phyloP scores from a whole-genome alignment of 1,140 invertebrate genomes.

The Euglossa dilemma region DNA sequence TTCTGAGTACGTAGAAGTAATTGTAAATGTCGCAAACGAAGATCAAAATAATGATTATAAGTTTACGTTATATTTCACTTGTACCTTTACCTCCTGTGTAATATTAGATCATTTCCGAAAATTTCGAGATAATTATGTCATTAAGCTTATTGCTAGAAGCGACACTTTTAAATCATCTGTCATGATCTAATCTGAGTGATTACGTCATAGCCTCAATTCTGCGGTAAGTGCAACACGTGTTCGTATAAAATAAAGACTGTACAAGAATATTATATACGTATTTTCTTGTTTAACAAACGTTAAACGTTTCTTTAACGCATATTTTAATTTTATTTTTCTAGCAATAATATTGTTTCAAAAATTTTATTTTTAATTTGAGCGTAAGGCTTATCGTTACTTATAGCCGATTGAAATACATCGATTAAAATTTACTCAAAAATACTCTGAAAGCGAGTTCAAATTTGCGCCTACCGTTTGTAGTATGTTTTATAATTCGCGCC shows the following conservation, averaged over 20 bases:
- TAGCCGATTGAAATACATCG: background rate
- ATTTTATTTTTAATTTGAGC: constrained; percentile 1
- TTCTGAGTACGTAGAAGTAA: too few relatives aligned
- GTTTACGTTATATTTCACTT: too few relatives aligned
- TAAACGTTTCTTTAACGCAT: background rate
- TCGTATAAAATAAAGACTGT: background rate
- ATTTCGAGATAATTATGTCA: background rate
- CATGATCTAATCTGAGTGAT: constrained; percentile 14
- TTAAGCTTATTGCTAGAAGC: background rate
- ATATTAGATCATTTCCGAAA: background rate
- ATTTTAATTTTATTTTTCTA: background rate
- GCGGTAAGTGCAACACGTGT: background rate
- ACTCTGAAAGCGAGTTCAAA: background rate
- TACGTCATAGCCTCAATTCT: background rate
- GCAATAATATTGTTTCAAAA: constrained; percentile 28
- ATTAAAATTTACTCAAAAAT: background rate
- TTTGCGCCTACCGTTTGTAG: background rate
- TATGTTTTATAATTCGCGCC: background rate
- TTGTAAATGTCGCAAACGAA: too few relatives aligned
- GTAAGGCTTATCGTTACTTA: background rate
- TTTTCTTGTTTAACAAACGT: background rate
- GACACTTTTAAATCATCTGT: constrained; percentile 5
- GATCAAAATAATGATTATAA: too few relatives aligned
- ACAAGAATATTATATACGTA: background rate
- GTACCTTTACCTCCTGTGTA: background rate